Evolutionary conservation across 2,113 vertebrate genomes (phyloP).

Genomic region (Nibea coibor): DNA sequence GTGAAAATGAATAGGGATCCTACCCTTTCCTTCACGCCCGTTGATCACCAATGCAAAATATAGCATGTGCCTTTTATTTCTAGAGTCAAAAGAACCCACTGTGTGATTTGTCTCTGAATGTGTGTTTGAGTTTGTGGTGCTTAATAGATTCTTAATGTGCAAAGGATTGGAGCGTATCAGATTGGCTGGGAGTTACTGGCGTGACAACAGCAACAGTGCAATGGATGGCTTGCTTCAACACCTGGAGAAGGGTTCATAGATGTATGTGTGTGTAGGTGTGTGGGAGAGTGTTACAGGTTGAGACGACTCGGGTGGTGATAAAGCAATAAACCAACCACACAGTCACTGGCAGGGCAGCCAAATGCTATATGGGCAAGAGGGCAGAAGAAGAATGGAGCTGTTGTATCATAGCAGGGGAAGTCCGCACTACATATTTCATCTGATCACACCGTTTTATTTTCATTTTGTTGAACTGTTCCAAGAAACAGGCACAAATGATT

Average conservation of each 20-base stretch:
- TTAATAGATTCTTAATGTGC: slow-evolving; percentile 80
- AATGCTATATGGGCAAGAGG: slow-evolving; percentile 60
- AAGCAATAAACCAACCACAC: slow-evolving; percentile 61
- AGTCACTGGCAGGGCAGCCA: slow-evolving; percentile 64
- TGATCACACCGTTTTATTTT: slow-evolving; percentile 2
- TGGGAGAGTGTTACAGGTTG: slow-evolving; percentile 27
- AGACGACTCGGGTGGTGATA: slow-evolving; percentile 54
- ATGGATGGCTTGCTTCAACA: slow-evolving; percentile 76
- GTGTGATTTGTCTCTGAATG: slow-evolving; percentile 26
- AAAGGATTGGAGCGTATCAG: slow-evolving; percentile 72
- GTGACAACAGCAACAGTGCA: slow-evolving; percentile 74
- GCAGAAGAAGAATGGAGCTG: slow-evolving; percentile 65
- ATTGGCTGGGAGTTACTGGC: slow-evolving; percentile 63
- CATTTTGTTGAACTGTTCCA: neutral
- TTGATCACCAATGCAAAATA: slow-evolving; percentile 78
- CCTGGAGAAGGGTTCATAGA: slow-evolving; percentile 69
- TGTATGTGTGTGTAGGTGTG: slow-evolving; percentile 37
- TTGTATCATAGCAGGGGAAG: slow-evolving; percentile 56
- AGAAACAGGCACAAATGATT: neutral
- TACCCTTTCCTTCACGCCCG: slow-evolving; percentile 75
- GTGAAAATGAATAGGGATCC: slow-evolving; percentile 75
- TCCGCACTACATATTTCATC: neutral
- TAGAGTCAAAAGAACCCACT: slow-evolving; percentile 80
- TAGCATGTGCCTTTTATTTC: slow-evolving; percentile 78
- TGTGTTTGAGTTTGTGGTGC: slow-evolving; percentile 47